Evolutionary conservation across 2,888 invertebrate species (phyloP), one percentile per base, ranked within the genome.

Genomic region (Chrysodeixis includens): DNA sequence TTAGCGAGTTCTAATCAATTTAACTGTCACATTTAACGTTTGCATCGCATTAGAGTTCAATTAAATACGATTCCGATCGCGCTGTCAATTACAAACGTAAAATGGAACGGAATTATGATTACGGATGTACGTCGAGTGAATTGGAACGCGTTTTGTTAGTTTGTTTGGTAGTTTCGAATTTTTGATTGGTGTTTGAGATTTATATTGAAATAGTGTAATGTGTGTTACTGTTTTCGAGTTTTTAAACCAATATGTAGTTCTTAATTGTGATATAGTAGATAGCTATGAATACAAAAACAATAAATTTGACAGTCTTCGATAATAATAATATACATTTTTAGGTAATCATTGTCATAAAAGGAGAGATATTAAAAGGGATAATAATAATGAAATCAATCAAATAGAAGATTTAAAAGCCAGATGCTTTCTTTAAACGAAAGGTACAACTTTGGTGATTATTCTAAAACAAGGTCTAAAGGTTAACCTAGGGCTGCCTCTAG

Each of bases 381-480:
- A 6, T 26, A 26, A 26, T 26, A 26, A 26, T 4, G 26, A 2
- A 26, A 26, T 26, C 26, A 6, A 2, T 26, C 26, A 26, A 4
- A 26, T 4, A 4, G 26, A 26, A 26, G 6, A 26, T 4, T 26
- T 26, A 16, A 54, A 52, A 65, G 35, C 22, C 30, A 49, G 56
- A 76, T 69, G 71, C 68, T 77, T 84, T 82, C 76, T 81, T 81
- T 75, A 63, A 69, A 62, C 70, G 66, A 79, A 75, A 79, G 72
- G 72, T 74, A 62, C 30, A 83, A 84, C 71, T 82, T 83, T 54
- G 46, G 62, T 78, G 83, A 86, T 85, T 86, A 79, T 76, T 59
- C 52, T 44, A 66, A 69, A 71, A 74, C 74, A 74, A 64, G 70
- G 44, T 66, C 57, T 78, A 71, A 73, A 66, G 65, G 65, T 71